These are phyloP conservation scores for Apostichopus parvimensis DNA, from an alignment of 35 echinoderm and acorn worm species.

Conservation along the genomic window DNA sequence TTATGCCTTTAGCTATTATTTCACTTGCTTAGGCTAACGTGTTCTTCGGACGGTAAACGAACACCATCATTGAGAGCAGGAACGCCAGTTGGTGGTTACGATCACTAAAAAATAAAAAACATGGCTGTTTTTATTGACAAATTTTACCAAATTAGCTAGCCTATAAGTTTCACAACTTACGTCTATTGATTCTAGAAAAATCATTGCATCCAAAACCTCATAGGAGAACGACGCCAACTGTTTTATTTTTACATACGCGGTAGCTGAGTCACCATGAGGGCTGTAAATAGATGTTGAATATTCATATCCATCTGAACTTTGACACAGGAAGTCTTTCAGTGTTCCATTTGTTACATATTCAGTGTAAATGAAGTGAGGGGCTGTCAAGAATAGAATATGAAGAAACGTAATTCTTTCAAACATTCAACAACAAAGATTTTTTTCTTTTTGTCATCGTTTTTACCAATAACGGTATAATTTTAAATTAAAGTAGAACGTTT, in stretches of 20 bases:
- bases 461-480: no score
- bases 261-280: background rate
- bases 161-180: background rate
- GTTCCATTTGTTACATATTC: slow-evolving; percentile 22
- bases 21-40: no score
- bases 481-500: no score
- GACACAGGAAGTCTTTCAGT: background rate
- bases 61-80: no score
- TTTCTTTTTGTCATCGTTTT: no score
- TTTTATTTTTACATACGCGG: background rate
- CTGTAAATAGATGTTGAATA: background rate
- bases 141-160: no score
- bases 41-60: no score
- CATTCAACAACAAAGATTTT: background rate
- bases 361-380: slow-evolving; percentile 22
- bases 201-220: background rate
- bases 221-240: background rate
- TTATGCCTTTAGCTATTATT: no score
- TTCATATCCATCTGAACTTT: background rate
- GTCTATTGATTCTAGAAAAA: slow-evolving; percentile 16
- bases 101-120: no score
- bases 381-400: background rate
- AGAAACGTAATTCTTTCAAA: no score
- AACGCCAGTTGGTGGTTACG: no score
- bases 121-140: no score